These are phyloP conservation scores for Xenopus laevis DNA, from an alignment of 2,113 vertebrate species.

Conservation along the genomic window DNA sequence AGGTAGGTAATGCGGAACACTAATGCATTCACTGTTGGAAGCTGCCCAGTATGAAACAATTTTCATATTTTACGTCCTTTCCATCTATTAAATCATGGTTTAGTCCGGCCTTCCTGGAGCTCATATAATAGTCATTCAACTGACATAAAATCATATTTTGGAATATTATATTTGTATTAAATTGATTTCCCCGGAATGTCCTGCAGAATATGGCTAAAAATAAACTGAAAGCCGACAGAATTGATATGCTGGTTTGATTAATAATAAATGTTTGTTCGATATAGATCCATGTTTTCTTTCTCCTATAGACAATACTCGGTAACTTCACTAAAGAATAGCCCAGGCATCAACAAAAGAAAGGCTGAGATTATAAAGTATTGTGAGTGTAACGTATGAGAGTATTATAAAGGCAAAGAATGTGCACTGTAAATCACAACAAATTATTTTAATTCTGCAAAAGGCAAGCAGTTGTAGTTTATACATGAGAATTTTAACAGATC, in stretches of 20 bases:
- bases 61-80: constrained; percentile 19
- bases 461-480: too few species aligned
- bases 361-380: too few species aligned
- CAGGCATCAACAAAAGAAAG: too few species aligned
- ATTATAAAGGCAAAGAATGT: too few species aligned
- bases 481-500: too few species aligned
- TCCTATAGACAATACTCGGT: too few species aligned
- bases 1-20: constrained; percentile 34
- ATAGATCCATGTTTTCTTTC: neutral
- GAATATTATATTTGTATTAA: constrained; percentile 42
- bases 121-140: constrained; percentile 35
- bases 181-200: constrained; percentile 22
- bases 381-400: too few species aligned
- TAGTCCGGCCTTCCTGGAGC: constrained; percentile 19
- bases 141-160: constrained; percentile 37
- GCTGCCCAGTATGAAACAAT: constrained; percentile 37
- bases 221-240: neutral
- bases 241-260: neutral
- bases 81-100: constrained; percentile 39
- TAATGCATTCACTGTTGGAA: constrained; percentile 45
- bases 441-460: too few species aligned
- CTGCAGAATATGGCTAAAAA: constrained; percentile 11
- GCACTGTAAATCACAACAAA: too few species aligned
- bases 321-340: too few species aligned
- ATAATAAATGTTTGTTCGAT: neutral